A percentile compares a stretch with the other conserved stretches of the same genome.
Evolutionary conservation across 2,113 vertebrate species (phyloP).

Genomic region (Capricornis sumatraensis): DNA sequence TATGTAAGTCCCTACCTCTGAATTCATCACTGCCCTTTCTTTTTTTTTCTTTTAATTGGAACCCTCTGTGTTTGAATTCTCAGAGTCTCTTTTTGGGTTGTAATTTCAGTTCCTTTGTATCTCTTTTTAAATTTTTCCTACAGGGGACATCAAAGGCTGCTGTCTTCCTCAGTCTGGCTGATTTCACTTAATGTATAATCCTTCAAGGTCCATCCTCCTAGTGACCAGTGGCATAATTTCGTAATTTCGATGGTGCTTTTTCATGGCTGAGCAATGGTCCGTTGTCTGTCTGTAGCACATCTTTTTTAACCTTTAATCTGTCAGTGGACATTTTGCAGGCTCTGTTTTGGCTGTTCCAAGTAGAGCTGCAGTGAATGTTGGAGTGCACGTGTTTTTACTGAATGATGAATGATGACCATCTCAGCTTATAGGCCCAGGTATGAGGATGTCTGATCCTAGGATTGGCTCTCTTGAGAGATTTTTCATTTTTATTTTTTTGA

Average conservation of each 20-base stretch:
- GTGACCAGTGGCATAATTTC: neutral
- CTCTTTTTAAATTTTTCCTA: neutral
- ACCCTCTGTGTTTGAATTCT: neutral
- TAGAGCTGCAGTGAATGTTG: neutral
- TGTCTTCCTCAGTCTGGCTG: neutral
- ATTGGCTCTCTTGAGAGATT: neutral
- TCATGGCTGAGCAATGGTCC: neutral
- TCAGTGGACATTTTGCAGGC: neutral
- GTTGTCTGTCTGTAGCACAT: neutral
- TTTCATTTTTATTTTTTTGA: neutral
- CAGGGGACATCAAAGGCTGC: neutral
- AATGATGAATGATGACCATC: neutral
- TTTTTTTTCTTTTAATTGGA: neutral
- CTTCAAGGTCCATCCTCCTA: neutral
- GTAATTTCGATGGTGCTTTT: neutral
- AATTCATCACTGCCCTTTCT: neutral
- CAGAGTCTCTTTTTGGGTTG: neutral
- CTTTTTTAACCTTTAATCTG: neutral
- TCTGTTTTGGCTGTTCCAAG: neutral
- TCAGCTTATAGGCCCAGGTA: neutral
- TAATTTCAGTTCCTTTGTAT: neutral
- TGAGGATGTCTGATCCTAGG: neutral
- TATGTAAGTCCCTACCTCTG: neutral
- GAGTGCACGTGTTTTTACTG: neutral
- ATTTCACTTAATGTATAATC: neutral